phyloP scores from a whole-genome alignment of 2,888 invertebrate genomes.

The Cryptophagus acutangulus region DNA sequence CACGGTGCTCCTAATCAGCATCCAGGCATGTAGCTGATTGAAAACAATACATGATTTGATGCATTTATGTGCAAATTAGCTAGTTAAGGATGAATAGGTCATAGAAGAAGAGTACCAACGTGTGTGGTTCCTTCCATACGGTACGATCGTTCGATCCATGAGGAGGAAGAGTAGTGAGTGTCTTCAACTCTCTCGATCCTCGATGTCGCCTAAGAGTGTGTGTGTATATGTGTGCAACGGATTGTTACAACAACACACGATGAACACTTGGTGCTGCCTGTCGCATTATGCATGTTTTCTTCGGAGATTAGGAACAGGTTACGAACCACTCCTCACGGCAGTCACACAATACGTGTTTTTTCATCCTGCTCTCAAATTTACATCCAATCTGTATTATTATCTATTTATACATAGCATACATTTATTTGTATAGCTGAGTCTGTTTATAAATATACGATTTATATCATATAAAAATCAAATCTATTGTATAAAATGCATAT shows the following conservation, averaged over 20 bases:
- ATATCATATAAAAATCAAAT: too few relatives aligned
- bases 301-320: conserved; percentile 46
- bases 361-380: conserved; percentile 29
- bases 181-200: neutral
- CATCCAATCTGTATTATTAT: conserved; percentile 29
- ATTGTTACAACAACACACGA: conserved; percentile 37
- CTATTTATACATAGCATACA: too few relatives aligned
- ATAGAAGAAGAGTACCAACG: conserved; percentile 10
- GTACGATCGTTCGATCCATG: too few relatives aligned
- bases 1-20: conserved; percentile 3
- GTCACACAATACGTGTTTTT: conserved; percentile 28
- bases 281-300: conserved; percentile 42
- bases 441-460: too few relatives aligned
- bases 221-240: too few relatives aligned
- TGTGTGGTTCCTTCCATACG: conserved; percentile 17
- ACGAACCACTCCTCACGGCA: conserved; percentile 41
- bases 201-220: conserved; percentile 19
- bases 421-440: too few relatives aligned
- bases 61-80: conserved; percentile 15
- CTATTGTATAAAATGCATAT: too few relatives aligned
- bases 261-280: conserved; percentile 36
- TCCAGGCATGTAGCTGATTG: conserved; percentile 8
- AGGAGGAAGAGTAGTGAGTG: too few relatives aligned
- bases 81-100: conserved; percentile 12
- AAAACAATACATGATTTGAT: conserved; percentile 17